Percentiles rank a stretch among this genome's conserved stretches.
Evolutionary conservation across 2,113 vertebrate genomes (phyloP).

Genomic region (Grantiella picta): DNA sequence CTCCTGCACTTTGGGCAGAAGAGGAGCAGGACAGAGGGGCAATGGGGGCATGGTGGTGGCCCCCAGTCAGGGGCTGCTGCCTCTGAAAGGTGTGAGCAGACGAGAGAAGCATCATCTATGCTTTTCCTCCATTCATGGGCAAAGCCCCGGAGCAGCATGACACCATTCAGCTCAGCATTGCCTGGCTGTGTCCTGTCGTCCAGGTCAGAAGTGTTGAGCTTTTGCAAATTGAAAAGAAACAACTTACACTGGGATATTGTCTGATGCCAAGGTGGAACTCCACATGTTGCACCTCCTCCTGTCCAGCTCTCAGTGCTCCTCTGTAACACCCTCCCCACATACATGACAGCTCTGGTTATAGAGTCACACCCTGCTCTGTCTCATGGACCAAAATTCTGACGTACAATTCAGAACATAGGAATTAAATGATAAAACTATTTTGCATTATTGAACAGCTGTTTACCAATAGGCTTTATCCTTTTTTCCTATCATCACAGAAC

Average conservation of each 20-base stretch:
- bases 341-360: accelerated
- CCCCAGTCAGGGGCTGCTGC: background rate
- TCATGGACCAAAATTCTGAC: accelerated
- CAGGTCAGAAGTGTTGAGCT: background rate
- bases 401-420: accelerated
- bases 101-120: background rate
- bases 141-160: background rate
- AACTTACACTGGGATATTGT: background rate
- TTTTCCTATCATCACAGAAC: background rate
- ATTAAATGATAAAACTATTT: background rate
- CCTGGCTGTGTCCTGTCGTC: accelerated
- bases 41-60: accelerated
- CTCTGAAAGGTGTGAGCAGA: background rate
- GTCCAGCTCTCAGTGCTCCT: background rate
- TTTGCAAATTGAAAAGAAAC: background rate
- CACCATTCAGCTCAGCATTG: accelerated
- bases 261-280: background rate
- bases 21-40: background rate
- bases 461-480: background rate
- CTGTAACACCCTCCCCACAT: accelerated
- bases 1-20: background rate
- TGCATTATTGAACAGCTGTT: background rate
- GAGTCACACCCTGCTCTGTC: background rate
- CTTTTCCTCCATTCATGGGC: accelerated
- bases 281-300: background rate